A percentile compares a stretch with the other conserved stretches of the same genome.
Conservation (phyloP, 2,888 invertebrate species). For the Morpho deidamia region DNA sequence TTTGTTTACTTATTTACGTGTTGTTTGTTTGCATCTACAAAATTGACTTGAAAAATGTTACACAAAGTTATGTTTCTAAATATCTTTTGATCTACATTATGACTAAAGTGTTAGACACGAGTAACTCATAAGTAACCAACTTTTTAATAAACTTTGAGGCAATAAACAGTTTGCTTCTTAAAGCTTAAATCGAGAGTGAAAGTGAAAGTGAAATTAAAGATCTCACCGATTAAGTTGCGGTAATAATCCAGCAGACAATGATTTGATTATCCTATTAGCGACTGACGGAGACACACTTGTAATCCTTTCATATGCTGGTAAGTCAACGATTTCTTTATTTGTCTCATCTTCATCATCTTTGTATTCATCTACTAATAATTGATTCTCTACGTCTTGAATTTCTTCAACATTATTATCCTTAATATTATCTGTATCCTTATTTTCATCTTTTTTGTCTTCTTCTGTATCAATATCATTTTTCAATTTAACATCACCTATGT, state of each 20-base stretch:
- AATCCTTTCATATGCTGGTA: constrained; percentile 61
- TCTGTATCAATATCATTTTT: constrained; percentile 21
- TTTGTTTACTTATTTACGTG: too few species aligned
- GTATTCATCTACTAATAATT: constrained; percentile 60
- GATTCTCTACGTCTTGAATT: constrained; percentile 46
- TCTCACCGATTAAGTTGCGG: constrained; percentile 86
- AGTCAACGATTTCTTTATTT: constrained; percentile 43
- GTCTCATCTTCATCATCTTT: constrained; percentile 48
- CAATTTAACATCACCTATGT: not conserved
- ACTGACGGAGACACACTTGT: constrained; percentile 82
- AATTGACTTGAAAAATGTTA: too few species aligned
- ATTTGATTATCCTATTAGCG: constrained; percentile 86
- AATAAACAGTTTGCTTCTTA: too few species aligned
- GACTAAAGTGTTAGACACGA: too few species aligned
- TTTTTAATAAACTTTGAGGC: too few species aligned
- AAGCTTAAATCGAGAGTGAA: too few species aligned
- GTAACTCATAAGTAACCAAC: too few species aligned
- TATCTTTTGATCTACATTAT: too few species aligned
- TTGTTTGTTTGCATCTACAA: too few species aligned
- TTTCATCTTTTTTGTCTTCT: constrained; percentile 26
- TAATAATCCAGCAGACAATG: constrained; percentile 84
- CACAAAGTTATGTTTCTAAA: too few species aligned
- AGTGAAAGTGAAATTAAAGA: constrained; percentile 1
- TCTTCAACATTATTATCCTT: constrained; percentile 29
- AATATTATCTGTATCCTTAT: constrained; percentile 23